Conservation (phyloP, 2,797 vertebrate genomes). For the Melanotaenia pygmaea region DNA sequence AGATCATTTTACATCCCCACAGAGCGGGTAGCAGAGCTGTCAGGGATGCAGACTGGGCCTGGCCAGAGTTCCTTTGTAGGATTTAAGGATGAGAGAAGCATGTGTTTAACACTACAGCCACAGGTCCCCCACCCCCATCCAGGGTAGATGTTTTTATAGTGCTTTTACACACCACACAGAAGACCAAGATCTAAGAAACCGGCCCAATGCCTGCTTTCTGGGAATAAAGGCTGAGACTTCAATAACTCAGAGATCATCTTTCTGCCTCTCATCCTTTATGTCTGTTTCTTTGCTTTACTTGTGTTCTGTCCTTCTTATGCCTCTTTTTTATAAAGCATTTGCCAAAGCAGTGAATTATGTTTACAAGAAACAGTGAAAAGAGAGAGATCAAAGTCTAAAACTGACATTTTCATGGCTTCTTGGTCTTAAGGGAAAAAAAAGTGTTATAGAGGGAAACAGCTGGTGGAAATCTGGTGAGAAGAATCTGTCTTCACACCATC, state of each 20-base stretch:
- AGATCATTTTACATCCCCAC: slow-evolving; percentile 26
- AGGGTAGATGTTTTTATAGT: slow-evolving; percentile 13
- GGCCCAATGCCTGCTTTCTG: slow-evolving; percentile 13
- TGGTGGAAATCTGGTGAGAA: slow-evolving; percentile 20
- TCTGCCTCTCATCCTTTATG: slow-evolving; percentile 8
- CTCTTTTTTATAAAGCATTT: not conserved
- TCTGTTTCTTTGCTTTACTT: slow-evolving; percentile 15
- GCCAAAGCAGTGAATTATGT: not conserved
- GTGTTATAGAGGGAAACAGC: slow-evolving; percentile 31
- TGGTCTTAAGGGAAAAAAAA: not conserved
- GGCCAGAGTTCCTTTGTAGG: slow-evolving; percentile 43
- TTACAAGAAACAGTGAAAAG: not conserved
- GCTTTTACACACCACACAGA: not conserved
- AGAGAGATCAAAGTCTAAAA: slow-evolving; percentile 22
- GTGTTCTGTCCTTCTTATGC: not conserved
- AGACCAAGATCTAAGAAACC: slow-evolving; percentile 35
- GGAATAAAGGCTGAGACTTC: slow-evolving; percentile 42
- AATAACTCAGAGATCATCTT: slow-evolving; percentile 8
- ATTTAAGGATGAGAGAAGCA: slow-evolving; percentile 17
- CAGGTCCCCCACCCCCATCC: slow-evolving; percentile 7
- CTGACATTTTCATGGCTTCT: slow-evolving; percentile 4
- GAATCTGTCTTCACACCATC: slow-evolving; percentile 33
- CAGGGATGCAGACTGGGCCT: slow-evolving; percentile 10
- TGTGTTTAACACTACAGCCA: slow-evolving; percentile 3
- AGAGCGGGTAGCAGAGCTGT: slow-evolving; percentile 27